Evolutionary conservation across 2,797 vertebrate species (phyloP).

Genomic region (Darevskia mixta): DNA sequence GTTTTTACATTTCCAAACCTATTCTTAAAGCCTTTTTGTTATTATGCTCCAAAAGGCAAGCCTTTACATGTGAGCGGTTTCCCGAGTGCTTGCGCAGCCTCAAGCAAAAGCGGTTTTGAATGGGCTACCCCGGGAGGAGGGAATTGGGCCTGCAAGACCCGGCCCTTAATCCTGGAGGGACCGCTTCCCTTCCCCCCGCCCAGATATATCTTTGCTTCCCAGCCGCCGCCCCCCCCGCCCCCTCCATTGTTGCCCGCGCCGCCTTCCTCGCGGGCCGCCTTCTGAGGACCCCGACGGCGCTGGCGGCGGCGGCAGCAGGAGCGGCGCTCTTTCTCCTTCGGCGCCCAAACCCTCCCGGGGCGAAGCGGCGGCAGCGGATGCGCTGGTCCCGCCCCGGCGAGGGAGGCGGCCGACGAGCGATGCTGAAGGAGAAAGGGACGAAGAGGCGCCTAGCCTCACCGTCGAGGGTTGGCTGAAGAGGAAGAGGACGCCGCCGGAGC

Average conservation of each 20-base stretch:
- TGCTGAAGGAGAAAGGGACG: slow-evolving; percentile 28
- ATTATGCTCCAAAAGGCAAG: not conserved
- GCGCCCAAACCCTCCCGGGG: not conserved
- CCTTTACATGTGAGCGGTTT: not conserved
- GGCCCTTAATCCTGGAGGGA: not conserved
- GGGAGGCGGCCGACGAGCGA: slow-evolving; percentile 32
- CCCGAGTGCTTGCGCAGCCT: not conserved
- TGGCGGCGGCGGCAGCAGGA: too few species aligned
- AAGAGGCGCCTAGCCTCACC: not conserved
- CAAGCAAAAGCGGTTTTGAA: not conserved
- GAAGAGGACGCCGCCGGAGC: not conserved
- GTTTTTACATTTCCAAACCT: not conserved
- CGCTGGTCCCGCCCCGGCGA: not conserved
- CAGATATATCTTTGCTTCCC: too few species aligned
- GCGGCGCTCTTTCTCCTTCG: too few species aligned
- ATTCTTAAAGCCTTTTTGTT: not conserved
- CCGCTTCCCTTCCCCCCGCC: not conserved
- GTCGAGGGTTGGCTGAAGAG: not conserved
- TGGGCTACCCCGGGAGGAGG: not conserved
- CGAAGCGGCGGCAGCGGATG: not conserved
- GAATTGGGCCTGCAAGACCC: not conserved
- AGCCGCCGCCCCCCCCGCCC: not conserved
- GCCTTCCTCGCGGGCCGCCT: not conserved
- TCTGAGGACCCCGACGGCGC: too few species aligned
- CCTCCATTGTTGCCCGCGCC: not conserved